phyloP scores from a whole-genome alignment of 2,113 vertebrate genomes.

The Poecilia latipinna region DNA sequence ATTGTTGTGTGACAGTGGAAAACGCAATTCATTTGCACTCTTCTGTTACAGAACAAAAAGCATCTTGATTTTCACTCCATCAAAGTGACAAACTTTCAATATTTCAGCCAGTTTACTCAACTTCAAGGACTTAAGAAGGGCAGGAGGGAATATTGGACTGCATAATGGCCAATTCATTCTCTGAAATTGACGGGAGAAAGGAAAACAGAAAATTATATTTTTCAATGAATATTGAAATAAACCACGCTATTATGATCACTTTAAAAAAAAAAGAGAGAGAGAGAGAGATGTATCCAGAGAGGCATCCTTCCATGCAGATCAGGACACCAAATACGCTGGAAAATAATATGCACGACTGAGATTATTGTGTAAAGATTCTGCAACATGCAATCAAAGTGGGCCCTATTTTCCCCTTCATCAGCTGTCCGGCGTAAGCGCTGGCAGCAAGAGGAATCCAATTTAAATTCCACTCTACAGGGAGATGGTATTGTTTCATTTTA shows the following conservation, averaged over 20 bases:
- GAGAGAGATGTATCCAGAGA: slow-evolving; percentile 67
- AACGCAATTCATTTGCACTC: slow-evolving; percentile 65
- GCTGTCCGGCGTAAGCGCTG: slow-evolving; percentile 76
- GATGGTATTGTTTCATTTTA: slow-evolving; percentile 88
- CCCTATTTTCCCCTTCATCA: slow-evolving; percentile 84
- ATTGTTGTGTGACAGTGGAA: slow-evolving; percentile 61
- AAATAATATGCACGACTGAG: slow-evolving; percentile 82
- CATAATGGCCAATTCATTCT: slow-evolving; percentile 78
- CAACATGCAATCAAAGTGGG: slow-evolving; percentile 85
- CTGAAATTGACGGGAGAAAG: slow-evolving; percentile 74
- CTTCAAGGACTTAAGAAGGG: slow-evolving; percentile 64
- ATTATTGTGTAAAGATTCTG: slow-evolving; percentile 84
- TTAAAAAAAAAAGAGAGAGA: slow-evolving; percentile 26
- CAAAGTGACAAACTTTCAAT: slow-evolving; percentile 74
- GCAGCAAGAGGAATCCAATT: slow-evolving; percentile 85
- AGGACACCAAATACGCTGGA: slow-evolving; percentile 75
- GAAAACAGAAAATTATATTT: slow-evolving; percentile 79
- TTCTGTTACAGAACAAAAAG: slow-evolving; percentile 34
- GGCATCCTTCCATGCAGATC: slow-evolving; percentile 77
- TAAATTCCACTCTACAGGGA: slow-evolving; percentile 83
- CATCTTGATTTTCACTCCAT: slow-evolving; percentile 56
- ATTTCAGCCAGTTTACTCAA: slow-evolving; percentile 72
- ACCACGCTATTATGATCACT: slow-evolving; percentile 73
- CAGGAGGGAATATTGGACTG: slow-evolving; percentile 69
- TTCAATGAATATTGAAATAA: slow-evolving; percentile 78